Percentiles rank a stretch among this genome's conserved stretches.
These are phyloP conservation scores for Drosophila differens DNA, from an alignment of 2,888 invertebrate species.

Conservation along the genomic window DNA sequence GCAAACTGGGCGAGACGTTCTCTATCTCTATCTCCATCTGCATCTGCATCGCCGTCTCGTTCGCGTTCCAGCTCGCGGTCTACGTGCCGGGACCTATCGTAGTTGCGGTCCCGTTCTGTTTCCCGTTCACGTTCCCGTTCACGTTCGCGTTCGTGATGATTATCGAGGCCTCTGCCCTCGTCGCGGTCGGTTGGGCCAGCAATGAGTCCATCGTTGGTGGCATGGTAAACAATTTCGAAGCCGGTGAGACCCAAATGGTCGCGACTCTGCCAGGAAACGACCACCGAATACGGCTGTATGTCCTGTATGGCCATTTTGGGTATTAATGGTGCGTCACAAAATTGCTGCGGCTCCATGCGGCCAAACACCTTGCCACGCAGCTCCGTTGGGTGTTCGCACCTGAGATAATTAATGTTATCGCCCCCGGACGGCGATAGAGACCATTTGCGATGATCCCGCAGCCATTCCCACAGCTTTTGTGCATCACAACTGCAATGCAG, in stretches of 20 bases:
- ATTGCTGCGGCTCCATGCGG: constrained; percentile 91
- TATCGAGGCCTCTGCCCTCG: constrained; percentile 26
- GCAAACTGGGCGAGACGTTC: constrained; percentile 45
- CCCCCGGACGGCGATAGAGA: constrained; percentile 69
- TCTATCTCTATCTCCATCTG: constrained; percentile 22
- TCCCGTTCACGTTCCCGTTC: constrained; percentile 20
- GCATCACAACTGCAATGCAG: constrained; percentile 95
- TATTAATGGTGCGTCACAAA: constrained; percentile 94
- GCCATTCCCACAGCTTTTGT: constrained; percentile 96
- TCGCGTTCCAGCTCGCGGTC: constrained; percentile 33
- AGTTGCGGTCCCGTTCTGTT: constrained; percentile 15
- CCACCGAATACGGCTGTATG: constrained; percentile 93
- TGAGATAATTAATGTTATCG: constrained; percentile 87
- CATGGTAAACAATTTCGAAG: constrained; percentile 94
- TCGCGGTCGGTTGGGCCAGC: constrained; percentile 47
- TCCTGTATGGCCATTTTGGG: constrained; percentile 94
- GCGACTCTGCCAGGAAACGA: constrained; percentile 95
- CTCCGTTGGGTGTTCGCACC: constrained; percentile 94
- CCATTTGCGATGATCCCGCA: constrained; percentile 93
- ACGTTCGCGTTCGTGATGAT: constrained; percentile 33
- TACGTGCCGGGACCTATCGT: background rate
- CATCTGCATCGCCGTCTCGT: constrained; percentile 8
- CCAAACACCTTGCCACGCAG: constrained; percentile 91
- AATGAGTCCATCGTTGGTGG: constrained; percentile 87
- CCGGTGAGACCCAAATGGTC: constrained; percentile 94